These are phyloP conservation scores for Cyclophora albipunctata DNA, from an alignment of 2,888 invertebrate species.

Conservation along the genomic window DNA sequence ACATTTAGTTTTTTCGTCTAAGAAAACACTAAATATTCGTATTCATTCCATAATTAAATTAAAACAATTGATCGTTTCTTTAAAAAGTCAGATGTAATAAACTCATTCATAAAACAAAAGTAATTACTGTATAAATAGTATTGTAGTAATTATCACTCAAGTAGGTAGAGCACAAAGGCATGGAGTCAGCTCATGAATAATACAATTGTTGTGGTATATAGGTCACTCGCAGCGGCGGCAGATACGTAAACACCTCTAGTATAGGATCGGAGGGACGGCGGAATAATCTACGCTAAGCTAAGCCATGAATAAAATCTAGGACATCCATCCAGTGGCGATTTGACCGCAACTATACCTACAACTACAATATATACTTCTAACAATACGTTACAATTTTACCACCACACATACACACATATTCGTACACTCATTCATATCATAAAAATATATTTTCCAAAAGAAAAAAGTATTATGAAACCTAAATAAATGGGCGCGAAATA, in stretches of 20 bases:
- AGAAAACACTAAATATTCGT: too few relatives aligned
- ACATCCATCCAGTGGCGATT: conserved; percentile 23
- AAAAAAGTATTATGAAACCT: too few relatives aligned
- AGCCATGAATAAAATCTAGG: conserved; percentile 33
- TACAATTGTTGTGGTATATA: conserved; percentile 57
- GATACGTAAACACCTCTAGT: conserved; percentile 46
- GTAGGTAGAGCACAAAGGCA: conserved; percentile 24
- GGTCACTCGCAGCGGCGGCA: conserved; percentile 41
- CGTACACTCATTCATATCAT: too few relatives aligned
- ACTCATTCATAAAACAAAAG: too few relatives aligned
- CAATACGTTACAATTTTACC: too few relatives aligned
- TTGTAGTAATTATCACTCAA: conserved; percentile 1
- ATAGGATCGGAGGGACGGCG: conserved; percentile 27
- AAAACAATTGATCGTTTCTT: too few relatives aligned
- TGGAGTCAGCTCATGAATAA: conserved; percentile 52
- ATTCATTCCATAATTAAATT: too few relatives aligned
- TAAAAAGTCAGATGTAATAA: too few relatives aligned
- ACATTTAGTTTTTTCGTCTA: too few relatives aligned
- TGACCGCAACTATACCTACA: neutral
- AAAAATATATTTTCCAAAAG: too few relatives aligned
- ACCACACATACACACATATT: too few relatives aligned
- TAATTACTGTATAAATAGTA: neutral
- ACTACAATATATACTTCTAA: neutral
- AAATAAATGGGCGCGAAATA: too few relatives aligned
- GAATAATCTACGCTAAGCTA: conserved; percentile 35